These are phyloP conservation scores for Aphelocoma californica DNA, from an alignment of 2,797 vertebrate genomes.

Conservation along the genomic window DNA sequence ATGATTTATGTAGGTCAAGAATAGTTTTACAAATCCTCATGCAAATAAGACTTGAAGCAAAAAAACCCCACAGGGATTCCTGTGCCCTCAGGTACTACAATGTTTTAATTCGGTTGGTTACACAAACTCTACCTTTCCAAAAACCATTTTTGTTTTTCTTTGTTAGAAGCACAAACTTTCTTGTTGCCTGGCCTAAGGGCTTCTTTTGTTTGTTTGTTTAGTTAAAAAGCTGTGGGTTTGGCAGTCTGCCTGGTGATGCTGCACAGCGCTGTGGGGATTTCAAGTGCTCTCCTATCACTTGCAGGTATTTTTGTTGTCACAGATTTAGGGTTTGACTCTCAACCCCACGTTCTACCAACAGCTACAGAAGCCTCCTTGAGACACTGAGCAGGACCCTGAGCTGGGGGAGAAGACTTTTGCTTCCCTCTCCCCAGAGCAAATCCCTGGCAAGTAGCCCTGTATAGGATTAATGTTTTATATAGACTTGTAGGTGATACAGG, in stretches of 20 bases:
- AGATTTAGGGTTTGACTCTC: neutral
- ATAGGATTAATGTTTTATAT: neutral
- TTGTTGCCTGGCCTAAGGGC: constrained; percentile 41
- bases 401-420: rapidly evolving
- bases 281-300: neutral
- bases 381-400: neutral
- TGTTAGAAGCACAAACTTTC: constrained; percentile 45
- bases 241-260: constrained; percentile 34
- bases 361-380: neutral
- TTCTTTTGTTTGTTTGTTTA: constrained; percentile 51
- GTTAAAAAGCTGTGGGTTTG: constrained; percentile 49
- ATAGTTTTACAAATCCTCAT: constrained; percentile 26
- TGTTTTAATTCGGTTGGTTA: neutral
- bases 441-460: neutral
- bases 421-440: neutral
- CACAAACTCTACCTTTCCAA: constrained; percentile 40
- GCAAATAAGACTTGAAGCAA: constrained; percentile 48
- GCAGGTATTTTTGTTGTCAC: neutral
- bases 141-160: constrained; percentile 4
- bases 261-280: neutral
- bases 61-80: constrained; percentile 18
- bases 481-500: rapidly evolving
- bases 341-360: neutral
- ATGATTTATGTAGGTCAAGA: constrained; percentile 46
- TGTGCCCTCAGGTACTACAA: constrained; percentile 10